Evolutionary conservation across 2,797 vertebrate species (phyloP), one percentile per base, ranked within the genome.

Genomic region (Cheirogaleus major): DNA sequence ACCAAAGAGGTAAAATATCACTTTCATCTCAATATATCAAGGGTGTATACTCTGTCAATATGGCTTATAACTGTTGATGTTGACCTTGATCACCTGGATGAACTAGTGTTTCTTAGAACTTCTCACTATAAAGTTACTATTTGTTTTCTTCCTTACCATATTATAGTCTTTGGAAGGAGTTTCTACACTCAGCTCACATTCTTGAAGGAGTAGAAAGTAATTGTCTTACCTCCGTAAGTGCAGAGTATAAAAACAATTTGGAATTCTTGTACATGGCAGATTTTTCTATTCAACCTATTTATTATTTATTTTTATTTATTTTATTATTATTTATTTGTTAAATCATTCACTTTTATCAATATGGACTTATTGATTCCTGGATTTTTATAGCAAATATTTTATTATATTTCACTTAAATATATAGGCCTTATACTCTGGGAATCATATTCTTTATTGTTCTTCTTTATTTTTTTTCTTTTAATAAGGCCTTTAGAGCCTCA

Each of bases 341-440:
- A 50, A 41, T 67, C 3, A 81, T 59, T 91, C 50, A 76, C 43
- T 73, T 59, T 52, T 35, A 55, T 85, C 22, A 67, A 4, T 81
- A 67, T 41, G 18, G n/a, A 67, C 32, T 82, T 18, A 45, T 17
- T 89, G 15, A 5, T 59, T 73, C 2, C 32, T 88, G 30, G 11
- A 48, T 1, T 2, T 79, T 35, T 41, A 14, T 61, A 27, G n/a
- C 23, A 72, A 41, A 82, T 1, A 59, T 69, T 67, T 83, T 73
- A 59, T 83, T 82, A 89, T 2, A 76, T 61, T 91, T 38, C 50
- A 73, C 35, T 67, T 67, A 93, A 70, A 73, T 89, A 57, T 91
- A 50, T 35, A 48, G 30, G 8, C 5, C 6, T 52, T 95, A 52
- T 85, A 69, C 9, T 63, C 9, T 65, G 72, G 8, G 7, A 78